phyloP scores from a whole-genome alignment of 2,888 invertebrate genomes.

The Platycnemis pennipes region DNA sequence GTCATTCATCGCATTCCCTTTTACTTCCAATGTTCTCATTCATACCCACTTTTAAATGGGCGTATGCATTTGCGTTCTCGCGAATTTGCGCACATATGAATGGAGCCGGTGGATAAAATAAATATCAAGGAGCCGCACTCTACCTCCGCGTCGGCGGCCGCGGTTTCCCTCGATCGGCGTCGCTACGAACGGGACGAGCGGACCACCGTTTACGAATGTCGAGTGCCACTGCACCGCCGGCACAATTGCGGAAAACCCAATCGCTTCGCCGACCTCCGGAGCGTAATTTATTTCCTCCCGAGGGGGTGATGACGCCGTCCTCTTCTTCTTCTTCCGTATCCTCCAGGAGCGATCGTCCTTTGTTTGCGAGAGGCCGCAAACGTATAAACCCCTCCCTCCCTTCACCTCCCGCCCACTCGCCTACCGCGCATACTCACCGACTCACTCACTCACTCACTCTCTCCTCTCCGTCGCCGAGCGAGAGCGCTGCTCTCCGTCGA shows the following conservation, averaged over 20 bases:
- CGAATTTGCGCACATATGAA: no score
- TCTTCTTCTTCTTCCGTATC: neutral
- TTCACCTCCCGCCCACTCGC: neutral
- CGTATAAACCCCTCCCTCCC: neutral
- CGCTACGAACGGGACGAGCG: neutral
- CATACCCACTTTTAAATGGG: no score
- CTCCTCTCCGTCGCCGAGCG: neutral
- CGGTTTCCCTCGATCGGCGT: neutral
- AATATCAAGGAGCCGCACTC: neutral
- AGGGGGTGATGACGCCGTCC: neutral
- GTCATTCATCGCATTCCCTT: no score
- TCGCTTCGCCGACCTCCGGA: neutral
- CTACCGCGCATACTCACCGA: neutral
- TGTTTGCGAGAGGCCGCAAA: neutral
- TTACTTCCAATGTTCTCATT: no score
- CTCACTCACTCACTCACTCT: neutral
- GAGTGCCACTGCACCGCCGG: neutral
- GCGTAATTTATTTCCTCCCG: neutral
- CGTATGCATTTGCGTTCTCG: no score
- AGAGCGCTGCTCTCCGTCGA: neutral
- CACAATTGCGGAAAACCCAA: neutral
- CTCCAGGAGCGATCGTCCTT: neutral
- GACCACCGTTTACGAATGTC: neutral
- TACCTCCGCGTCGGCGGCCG: neutral
- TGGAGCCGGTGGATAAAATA: no score